Conservation (phyloP, 2,113 vertebrate genomes). For the Ptyas mucosa region DNA sequence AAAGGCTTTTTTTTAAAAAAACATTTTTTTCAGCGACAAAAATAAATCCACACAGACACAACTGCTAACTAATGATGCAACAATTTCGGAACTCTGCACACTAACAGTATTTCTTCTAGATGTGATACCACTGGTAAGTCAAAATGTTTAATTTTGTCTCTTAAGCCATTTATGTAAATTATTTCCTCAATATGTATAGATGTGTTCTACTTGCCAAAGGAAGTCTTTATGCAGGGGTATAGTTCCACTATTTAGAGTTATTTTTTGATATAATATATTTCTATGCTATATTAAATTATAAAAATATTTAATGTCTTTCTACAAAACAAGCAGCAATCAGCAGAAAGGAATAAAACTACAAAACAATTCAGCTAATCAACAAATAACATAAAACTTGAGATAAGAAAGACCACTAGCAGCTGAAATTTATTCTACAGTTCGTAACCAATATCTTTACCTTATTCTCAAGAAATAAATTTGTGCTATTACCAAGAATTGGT, state of each 20-base stretch:
- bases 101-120: conserved; percentile 91
- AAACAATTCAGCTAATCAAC: background rate
- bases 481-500: background rate
- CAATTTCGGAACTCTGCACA: conserved; percentile 81
- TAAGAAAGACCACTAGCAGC: background rate
- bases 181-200: background rate
- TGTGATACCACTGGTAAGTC: conserved; percentile 88
- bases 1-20: background rate
- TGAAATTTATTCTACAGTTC: background rate
- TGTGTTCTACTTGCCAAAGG: background rate
- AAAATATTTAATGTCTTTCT: background rate
- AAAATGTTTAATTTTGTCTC: background rate
- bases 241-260: background rate
- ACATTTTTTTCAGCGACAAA: conserved; percentile 40
- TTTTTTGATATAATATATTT: background rate
- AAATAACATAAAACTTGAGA: background rate
- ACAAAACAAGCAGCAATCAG: background rate
- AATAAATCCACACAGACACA: conserved; percentile 57
- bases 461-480: background rate
- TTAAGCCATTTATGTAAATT: background rate
- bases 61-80: conserved; percentile 52
- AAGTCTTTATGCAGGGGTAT: background rate
- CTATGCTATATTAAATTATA: background rate
- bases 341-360: background rate
- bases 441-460: background rate